Percentiles rank a stretch among this genome's conserved stretches.
These are phyloP conservation scores for Octopus sinensis DNA, from an alignment of 1,140 invertebrate genomes.

Conservation along the genomic window DNA sequence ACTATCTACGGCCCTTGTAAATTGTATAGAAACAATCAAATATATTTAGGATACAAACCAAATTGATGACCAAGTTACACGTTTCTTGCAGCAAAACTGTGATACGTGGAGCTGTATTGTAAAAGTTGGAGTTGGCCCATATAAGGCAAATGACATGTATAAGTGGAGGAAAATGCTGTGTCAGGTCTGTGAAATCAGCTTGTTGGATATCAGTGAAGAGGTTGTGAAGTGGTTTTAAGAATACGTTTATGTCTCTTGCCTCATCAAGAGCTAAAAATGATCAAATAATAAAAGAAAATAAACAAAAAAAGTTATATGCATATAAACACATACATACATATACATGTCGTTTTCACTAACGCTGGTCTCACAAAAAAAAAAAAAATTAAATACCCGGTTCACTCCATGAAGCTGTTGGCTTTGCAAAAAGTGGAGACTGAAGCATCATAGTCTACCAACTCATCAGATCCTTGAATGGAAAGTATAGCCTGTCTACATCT, in stretches of 20 bases:
- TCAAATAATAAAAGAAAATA: neutral
- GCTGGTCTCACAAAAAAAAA: too few relatives aligned
- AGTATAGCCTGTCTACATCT: too few relatives aligned
- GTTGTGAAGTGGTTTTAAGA: conserved; percentile 78
- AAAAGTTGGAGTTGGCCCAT: conserved; percentile 85
- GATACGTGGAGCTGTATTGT: conserved; percentile 82
- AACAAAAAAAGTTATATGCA: neutral
- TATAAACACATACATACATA: neutral
- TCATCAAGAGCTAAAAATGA: conserved; percentile 72
- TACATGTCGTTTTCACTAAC: neutral
- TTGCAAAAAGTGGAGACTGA: too few relatives aligned
- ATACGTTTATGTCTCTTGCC: conserved; percentile 83
- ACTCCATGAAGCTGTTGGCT: too few relatives aligned
- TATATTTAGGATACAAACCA: conserved; percentile 33
- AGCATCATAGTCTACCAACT: too few relatives aligned
- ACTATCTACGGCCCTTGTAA: too few relatives aligned
- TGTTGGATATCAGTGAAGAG: conserved; percentile 80
- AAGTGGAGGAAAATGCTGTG: conserved; percentile 58
- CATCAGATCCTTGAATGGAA: too few relatives aligned
- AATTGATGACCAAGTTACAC: conserved; percentile 82
- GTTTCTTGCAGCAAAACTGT: conserved; percentile 86
- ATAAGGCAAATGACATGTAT: conserved; percentile 83
- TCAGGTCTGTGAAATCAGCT: conserved; percentile 58
- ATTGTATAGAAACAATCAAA: too few relatives aligned
- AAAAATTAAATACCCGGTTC: too few relatives aligned